These are phyloP conservation scores for Pyrocoelia pectoralis DNA, from an alignment of 2,888 invertebrate species.

Conservation along the genomic window DNA sequence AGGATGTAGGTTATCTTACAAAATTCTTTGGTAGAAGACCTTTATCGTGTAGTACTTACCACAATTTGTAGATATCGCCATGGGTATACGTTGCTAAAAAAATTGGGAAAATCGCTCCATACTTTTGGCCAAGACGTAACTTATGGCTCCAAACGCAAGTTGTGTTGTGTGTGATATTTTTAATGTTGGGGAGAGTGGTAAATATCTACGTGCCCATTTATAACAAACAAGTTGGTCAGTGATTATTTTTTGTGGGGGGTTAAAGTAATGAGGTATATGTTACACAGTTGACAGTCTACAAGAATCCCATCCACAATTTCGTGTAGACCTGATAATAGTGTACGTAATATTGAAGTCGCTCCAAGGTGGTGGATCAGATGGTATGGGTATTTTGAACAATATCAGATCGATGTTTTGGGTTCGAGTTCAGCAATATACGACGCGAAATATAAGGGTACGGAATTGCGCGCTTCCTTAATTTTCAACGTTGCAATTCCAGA, in stretches of 20 bases:
- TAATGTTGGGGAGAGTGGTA: background rate
- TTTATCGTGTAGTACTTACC: no score
- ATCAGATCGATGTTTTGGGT: background rate
- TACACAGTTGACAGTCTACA: background rate
- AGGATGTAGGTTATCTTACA: no score
- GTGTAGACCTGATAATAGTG: background rate
- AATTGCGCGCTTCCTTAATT: no score
- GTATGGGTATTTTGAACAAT: constrained; percentile 8
- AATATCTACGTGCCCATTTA: background rate
- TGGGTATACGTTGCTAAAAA: background rate
- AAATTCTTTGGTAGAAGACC: no score
- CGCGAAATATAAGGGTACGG: background rate
- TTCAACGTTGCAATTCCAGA: constrained; percentile 61
- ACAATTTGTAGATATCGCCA: background rate
- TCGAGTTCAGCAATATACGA: background rate
- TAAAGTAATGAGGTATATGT: no score
- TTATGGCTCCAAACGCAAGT: background rate
- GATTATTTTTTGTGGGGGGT: background rate
- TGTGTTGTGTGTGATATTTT: background rate
- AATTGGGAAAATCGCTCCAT: background rate
- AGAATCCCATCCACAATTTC: background rate
- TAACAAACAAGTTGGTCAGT: constrained; percentile 3
- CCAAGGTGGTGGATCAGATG: constrained; percentile 3
- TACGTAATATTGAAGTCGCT: background rate
- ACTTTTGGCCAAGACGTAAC: constrained; percentile 1